These are phyloP conservation scores for Serilophus lunatus DNA, from an alignment of 2,113 vertebrate species.

Conservation along the genomic window DNA sequence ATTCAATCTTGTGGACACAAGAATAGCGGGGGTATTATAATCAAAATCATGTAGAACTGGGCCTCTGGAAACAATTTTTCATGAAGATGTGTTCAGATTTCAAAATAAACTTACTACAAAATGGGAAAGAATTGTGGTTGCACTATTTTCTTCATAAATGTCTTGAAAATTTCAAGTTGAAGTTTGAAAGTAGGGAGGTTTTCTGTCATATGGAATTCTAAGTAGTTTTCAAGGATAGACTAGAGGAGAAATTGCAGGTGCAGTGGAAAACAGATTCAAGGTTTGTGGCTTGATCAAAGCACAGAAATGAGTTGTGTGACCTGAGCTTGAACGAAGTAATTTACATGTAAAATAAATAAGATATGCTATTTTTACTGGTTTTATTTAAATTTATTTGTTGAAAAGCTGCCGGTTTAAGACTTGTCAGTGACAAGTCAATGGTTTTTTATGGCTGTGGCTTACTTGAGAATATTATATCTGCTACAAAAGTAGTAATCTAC, in stretches of 20 bases:
- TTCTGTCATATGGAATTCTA: neutral
- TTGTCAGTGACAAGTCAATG: neutral
- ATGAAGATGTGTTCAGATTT: neutral
- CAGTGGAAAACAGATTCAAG: neutral
- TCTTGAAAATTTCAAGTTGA: neutral
- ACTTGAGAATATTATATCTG: neutral
- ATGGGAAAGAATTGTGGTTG: neutral
- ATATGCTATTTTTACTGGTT: neutral
- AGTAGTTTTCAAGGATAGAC: neutral
- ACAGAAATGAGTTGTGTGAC: neutral
- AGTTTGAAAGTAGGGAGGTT: neutral
- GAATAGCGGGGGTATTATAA: neutral
- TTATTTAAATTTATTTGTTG: neutral
- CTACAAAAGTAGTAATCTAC: neutral
- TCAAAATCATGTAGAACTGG: neutral
- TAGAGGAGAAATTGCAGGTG: neutral
- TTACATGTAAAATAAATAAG: neutral
- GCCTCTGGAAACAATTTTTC: slow-evolving; percentile 17
- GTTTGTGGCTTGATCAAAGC: neutral
- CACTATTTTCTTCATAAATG: neutral
- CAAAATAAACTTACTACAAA: neutral
- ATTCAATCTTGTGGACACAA: slow-evolving; percentile 3
- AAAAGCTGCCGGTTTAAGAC: neutral
- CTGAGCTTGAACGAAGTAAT: neutral
- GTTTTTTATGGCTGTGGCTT: neutral